Evolutionary conservation across 2,113 vertebrate species (phyloP).

Genomic region (Cololabis saira): DNA sequence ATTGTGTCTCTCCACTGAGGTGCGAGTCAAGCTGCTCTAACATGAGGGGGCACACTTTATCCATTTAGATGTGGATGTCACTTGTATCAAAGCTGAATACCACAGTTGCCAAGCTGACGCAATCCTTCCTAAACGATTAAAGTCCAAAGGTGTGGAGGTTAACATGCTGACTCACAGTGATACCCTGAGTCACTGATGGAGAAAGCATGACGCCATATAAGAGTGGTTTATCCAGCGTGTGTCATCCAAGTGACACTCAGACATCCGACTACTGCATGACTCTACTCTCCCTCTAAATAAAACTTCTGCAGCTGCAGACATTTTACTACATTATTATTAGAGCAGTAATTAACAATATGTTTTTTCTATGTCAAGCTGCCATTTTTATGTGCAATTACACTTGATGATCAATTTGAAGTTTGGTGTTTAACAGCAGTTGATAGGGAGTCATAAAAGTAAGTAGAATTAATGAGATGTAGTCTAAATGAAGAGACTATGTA

Average conservation of each 20-base stretch:
- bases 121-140: not conserved
- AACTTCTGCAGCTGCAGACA: slow-evolving; percentile 14
- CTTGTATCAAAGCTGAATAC: not conserved
- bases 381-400: slow-evolving; percentile 34
- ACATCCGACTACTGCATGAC: slow-evolving; percentile 22
- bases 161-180: slow-evolving; percentile 26
- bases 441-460: slow-evolving; percentile 8
- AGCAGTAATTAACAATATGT: slow-evolving; percentile 37
- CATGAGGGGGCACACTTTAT: not conserved
- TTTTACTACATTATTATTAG: slow-evolving; percentile 26
- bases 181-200: slow-evolving; percentile 1
- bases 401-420: slow-evolving; percentile 12
- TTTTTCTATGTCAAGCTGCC: slow-evolving; percentile 11
- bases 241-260: slow-evolving; percentile 33
- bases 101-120: not conserved
- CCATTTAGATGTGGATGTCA: not conserved
- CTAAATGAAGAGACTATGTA: slow-evolving; percentile 3
- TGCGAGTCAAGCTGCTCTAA: not conserved
- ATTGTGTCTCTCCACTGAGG: not conserved
- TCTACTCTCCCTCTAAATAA: slow-evolving; percentile 18
- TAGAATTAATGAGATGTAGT: slow-evolving; percentile 12
- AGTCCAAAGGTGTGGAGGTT: slow-evolving; percentile 1
- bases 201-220: slow-evolving; percentile 7
- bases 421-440: slow-evolving; percentile 10
- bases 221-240: slow-evolving; percentile 20